phyloP scores from a whole-genome alignment of 2,888 invertebrate species.

The Venusia cambrica region DNA sequence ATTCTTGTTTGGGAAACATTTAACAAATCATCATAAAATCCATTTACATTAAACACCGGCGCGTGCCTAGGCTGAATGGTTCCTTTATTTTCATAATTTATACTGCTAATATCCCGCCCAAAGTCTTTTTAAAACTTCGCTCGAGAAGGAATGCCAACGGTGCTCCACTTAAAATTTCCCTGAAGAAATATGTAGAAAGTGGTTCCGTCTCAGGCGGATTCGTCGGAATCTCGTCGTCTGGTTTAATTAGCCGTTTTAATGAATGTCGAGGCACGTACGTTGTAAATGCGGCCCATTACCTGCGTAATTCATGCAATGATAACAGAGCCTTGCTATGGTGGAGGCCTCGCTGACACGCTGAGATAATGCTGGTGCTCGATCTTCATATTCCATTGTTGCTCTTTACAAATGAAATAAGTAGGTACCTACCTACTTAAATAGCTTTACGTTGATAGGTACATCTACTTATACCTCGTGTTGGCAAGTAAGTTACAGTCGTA shows the following conservation, averaged over 20 bases:
- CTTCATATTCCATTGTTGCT: constrained; percentile 22
- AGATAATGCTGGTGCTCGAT: constrained; percentile 29
- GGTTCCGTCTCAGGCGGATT: constrained; percentile 49
- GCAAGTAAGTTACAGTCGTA: no score
- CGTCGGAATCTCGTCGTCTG: constrained; percentile 59
- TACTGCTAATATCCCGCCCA: constrained; percentile 35
- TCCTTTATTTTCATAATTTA: constrained; percentile 32
- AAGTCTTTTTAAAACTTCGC: constrained; percentile 42
- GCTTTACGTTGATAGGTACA: constrained; percentile 2
- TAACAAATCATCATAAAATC: constrained; percentile 2
- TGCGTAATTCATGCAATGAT: constrained; percentile 72
- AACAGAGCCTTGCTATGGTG: constrained; percentile 51
- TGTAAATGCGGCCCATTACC: constrained; percentile 73
- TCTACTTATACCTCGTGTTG: constrained; percentile 5
- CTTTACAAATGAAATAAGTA: background rate
- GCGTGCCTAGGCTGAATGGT: constrained; percentile 8
- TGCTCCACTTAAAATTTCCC: constrained; percentile 48
- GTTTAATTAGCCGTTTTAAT: constrained; percentile 75
- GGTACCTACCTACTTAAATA: background rate
- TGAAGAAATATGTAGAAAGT: constrained; percentile 54
- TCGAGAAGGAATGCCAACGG: constrained; percentile 36
- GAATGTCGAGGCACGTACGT: constrained; percentile 75
- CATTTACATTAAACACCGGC: constrained; percentile 6
- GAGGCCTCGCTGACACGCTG: constrained; percentile 29
- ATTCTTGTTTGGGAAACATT: no score